A percentile compares a stretch with the other conserved stretches of the same genome.
phyloP scores from a whole-genome alignment of 2,113 vertebrate genomes.

The Neodon shergylaensis region DNA sequence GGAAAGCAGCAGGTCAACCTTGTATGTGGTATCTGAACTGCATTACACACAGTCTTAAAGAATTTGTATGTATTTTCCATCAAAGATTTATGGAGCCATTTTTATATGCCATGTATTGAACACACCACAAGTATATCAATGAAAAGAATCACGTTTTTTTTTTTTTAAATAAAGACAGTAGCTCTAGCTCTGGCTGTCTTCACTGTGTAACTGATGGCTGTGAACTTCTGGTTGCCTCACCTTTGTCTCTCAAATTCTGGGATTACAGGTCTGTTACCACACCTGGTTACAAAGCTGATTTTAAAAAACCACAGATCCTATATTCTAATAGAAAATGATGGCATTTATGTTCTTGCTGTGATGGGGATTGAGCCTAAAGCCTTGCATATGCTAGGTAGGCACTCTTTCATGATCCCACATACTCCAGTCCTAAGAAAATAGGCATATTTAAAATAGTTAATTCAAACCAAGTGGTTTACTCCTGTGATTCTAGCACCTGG shows the following conservation, averaged over 20 bases:
- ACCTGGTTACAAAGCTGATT: neutral
- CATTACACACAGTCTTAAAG: neutral
- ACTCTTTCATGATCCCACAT: neutral
- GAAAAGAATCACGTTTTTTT: neutral
- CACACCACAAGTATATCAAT: neutral
- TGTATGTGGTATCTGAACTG: neutral
- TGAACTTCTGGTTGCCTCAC: neutral
- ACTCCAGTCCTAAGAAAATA: neutral
- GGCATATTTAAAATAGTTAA: neutral
- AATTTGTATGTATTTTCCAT: constrained; percentile 5
- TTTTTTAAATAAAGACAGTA: neutral
- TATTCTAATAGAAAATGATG: constrained; percentile 35
- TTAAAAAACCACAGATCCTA: neutral
- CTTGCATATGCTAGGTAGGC: neutral
- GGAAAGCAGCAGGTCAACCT: neutral
- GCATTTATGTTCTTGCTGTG: neutral
- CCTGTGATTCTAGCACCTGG: neutral
- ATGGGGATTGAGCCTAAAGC: neutral
- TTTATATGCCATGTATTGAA: neutral
- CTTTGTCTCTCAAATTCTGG: neutral
- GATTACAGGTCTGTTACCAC: neutral
- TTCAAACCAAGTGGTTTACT: neutral
- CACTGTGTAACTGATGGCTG: neutral
- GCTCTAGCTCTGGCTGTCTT: neutral
- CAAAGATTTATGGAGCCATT: neutral